phyloP scores from a whole-genome alignment of 2,797 vertebrate species.

The Alauda arvensis region DNA sequence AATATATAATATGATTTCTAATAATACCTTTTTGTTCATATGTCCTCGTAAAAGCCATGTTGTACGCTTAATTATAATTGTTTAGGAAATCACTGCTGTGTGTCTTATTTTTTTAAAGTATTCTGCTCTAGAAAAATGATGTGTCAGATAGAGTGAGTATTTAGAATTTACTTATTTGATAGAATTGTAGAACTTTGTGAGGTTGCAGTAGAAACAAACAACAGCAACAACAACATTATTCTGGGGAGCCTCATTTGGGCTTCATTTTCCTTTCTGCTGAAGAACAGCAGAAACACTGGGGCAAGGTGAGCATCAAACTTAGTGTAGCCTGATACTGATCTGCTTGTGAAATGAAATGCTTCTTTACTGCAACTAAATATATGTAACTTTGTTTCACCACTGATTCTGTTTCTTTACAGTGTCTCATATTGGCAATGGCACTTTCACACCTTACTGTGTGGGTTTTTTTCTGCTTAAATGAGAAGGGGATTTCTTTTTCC shows the following conservation, averaged over 20 bases:
- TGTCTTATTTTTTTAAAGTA: constrained; percentile 20
- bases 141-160: background rate
- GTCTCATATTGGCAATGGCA: background rate
- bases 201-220: background rate
- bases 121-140: background rate
- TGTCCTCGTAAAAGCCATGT: background rate
- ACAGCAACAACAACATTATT: background rate
- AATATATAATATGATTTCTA: background rate
- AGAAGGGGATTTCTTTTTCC: background rate
- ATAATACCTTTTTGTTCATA: background rate
- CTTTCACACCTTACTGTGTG: background rate
- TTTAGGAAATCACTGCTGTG: background rate
- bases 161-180: background rate
- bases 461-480: background rate
- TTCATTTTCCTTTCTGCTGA: background rate
- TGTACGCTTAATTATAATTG: background rate
- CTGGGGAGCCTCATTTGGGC: background rate
- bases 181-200: background rate
- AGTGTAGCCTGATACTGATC: background rate
- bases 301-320: background rate
- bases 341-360: background rate
- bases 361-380: background rate
- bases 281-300: background rate
- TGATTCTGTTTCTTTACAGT: background rate
- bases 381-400: background rate